These are phyloP conservation scores for Nomada lathburiana DNA, from an alignment of 2,888 invertebrate genomes.

Conservation along the genomic window DNA sequence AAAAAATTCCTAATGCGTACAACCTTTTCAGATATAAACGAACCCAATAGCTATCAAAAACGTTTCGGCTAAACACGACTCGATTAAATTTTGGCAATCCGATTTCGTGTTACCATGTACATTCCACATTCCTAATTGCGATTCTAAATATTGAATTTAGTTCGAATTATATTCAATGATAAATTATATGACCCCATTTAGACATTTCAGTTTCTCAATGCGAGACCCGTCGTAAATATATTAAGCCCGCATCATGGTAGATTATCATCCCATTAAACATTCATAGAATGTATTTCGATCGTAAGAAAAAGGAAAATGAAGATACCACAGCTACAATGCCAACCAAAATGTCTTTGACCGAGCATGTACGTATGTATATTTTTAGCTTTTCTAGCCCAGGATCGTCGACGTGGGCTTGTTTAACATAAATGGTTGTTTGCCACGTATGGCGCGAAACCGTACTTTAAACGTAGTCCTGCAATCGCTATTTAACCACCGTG, in stretches of 20 bases:
- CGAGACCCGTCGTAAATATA: neutral
- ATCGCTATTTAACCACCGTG: neutral
- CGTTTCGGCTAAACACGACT: neutral
- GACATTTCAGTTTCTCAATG: neutral
- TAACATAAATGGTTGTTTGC: conserved; percentile 5
- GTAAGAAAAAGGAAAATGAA: neutral
- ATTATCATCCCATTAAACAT: neutral
- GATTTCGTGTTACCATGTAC: conserved; percentile 19
- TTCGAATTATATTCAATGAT: conserved; percentile 16
- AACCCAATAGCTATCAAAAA: conserved; percentile 19
- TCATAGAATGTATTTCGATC: neutral
- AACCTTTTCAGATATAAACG: neutral
- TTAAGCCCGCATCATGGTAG: neutral
- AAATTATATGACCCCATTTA: neutral
- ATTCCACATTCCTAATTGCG: conserved; percentile 18
- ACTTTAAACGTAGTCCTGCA: neutral
- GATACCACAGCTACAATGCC: neutral
- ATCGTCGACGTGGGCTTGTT: neutral
- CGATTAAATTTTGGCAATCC: conserved; percentile 32
- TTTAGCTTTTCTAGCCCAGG: conserved; percentile 26
- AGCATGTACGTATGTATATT: conserved; percentile 3
- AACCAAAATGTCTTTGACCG: conserved; percentile 35
- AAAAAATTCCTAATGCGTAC: neutral
- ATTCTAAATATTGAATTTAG: conserved; percentile 42
- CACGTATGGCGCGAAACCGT: neutral